These are phyloP conservation scores for Drosophila ironensis DNA, from an alignment of 1,140 invertebrate species.

Conservation along the genomic window DNA sequence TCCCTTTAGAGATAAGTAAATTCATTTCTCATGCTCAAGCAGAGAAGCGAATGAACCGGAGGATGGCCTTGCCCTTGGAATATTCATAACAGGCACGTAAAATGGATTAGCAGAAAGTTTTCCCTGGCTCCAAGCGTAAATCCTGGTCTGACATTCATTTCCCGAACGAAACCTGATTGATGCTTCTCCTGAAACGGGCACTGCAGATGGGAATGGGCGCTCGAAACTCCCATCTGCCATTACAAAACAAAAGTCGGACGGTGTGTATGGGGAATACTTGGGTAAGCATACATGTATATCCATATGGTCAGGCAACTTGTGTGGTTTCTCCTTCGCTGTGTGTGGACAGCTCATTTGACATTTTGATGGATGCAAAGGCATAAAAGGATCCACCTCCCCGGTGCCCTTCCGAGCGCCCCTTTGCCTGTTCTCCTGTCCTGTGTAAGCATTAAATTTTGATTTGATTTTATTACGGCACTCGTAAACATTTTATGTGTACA, in stretches of 20 bases:
- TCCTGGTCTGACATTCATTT: constrained; percentile 5
- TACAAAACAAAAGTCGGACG: neutral
- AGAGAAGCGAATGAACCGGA: constrained; percentile 18
- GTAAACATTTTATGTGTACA: constrained; percentile 74
- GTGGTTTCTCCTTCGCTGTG: neutral
- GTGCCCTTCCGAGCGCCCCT: neutral
- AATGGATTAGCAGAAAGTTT: constrained; percentile 40
- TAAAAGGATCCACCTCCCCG: constrained; percentile 26
- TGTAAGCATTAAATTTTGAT: constrained; percentile 70
- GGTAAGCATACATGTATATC: neutral
- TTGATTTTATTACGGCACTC: constrained; percentile 73
- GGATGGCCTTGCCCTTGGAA: constrained; percentile 30
- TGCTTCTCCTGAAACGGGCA: neutral
- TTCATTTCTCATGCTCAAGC: constrained; percentile 44
- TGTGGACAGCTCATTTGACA: constrained; percentile 75
- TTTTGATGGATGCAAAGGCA: constrained; percentile 71
- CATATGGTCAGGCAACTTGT: constrained; percentile 19
- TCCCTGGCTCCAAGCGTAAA: constrained; percentile 16
- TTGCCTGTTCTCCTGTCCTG: constrained; percentile 15
- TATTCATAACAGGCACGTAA: constrained; percentile 39
- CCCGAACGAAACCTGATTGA: constrained; percentile 34
- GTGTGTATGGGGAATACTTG: neutral
- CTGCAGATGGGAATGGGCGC: neutral
- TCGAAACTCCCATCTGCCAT: no score
- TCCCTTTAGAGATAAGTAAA: constrained; percentile 29